phyloP scores from a whole-genome alignment of 1,140 invertebrate genomes.

The Meloidogyne exigua region DNA sequence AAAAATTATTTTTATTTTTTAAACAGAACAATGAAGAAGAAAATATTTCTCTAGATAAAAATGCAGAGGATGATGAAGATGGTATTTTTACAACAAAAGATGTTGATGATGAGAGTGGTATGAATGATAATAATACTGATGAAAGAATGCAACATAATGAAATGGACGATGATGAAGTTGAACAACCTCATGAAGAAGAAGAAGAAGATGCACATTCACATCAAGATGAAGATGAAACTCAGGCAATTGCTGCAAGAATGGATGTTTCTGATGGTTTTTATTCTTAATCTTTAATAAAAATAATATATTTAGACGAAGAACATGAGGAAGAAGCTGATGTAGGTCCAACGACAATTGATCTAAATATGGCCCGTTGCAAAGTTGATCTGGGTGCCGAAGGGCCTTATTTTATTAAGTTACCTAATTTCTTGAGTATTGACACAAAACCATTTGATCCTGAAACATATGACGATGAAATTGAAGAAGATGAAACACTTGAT shows the following conservation, averaged over 20 bases:
- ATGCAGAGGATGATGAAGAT: neutral
- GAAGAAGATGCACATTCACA: neutral
- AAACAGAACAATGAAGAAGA: neutral
- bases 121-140: neutral
- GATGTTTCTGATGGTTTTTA: neutral
- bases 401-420: slow-evolving; percentile 53
- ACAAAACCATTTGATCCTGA: slow-evolving; percentile 84
- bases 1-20: neutral
- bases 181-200: neutral
- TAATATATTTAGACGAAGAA: slow-evolving; percentile 12
- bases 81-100: neutral
- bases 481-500: slow-evolving; percentile 81
- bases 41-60: neutral
- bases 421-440: slow-evolving; percentile 60
- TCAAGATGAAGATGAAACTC: neutral
- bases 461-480: slow-evolving; percentile 97
- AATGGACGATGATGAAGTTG: neutral
- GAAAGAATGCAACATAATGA: neutral
- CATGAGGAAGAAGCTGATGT: slow-evolving; percentile 17
- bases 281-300: neutral
- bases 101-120: neutral
- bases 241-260: neutral
- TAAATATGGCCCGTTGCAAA: slow-evolving; percentile 44
- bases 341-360: slow-evolving; percentile 34
- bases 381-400: slow-evolving; percentile 45